Evolutionary conservation across 1,140 invertebrate genomes (phyloP), one percentile per base, ranked within the genome.

Genomic region (Carposina sasakii): DNA sequence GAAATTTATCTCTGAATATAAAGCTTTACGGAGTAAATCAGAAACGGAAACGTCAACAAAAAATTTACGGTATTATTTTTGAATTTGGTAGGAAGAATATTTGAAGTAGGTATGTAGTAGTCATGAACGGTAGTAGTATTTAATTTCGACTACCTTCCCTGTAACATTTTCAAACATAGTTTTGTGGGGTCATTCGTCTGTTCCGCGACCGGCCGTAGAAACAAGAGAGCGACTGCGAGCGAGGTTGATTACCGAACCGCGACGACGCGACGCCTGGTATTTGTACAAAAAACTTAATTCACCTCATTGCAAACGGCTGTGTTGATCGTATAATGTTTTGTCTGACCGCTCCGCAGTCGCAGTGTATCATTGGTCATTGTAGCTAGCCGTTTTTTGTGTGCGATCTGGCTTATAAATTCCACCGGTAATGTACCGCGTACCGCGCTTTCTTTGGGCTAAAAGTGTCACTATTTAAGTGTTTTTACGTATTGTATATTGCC

Each of bases 181-280:
- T n/a, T n/a, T n/a, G n/a, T n/a, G n/a, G n/a, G n/a, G n/a, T n/a
- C n/a, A n/a, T n/a, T n/a, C n/a, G n/a, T n/a, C n/a, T n/a, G n/a
- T n/a, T n/a, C n/a, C n/a, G n/a, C n/a, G n/a, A n/a, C n/a, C n/a
- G n/a, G n/a, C n/a, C n/a, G n/a, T n/a, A n/a, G n/a, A n/a, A n/a
- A n/a, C n/a, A n/a, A n/a, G n/a, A n/a, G n/a, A n/a, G n/a, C n/a
- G n/a, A n/a, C n/a, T n/a, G 63, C 70, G 72, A 70, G 71, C 75
- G 72, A 76, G 81, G 79, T 79, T 70, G 72, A 71, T 75, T 77
- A 81, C 56, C 76, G 70, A 71, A 81, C 74, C 81, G 77, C 76
- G 65, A 84, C 77, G 75, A 84, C 81, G 81, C 81, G n/a, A n/a
- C n/a, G n/a, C n/a, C n/a, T n/a, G 81, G 78, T 81, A 84, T 84